Percentiles rank a stretch among this genome's conserved stretches.
Evolutionary conservation across 1,140 invertebrate species (phyloP).

Genomic region (Manduca sexta): DNA sequence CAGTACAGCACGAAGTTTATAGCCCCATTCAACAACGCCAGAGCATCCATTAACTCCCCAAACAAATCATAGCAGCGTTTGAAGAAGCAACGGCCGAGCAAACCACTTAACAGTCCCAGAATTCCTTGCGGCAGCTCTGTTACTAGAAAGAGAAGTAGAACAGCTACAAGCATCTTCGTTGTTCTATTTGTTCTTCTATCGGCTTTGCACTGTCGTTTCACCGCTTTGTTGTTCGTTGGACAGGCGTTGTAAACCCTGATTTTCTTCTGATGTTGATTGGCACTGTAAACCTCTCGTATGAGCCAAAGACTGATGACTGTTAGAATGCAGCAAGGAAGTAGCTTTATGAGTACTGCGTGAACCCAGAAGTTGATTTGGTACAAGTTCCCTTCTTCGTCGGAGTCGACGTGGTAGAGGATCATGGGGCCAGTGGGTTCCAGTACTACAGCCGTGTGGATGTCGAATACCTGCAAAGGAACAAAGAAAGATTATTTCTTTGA

Average conservation of each 20-base stretch:
- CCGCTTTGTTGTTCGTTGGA: constrained; percentile 66
- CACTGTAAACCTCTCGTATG: constrained; percentile 78
- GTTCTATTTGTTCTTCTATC: constrained; percentile 82
- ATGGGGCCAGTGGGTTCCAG: constrained; percentile 63
- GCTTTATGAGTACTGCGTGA: constrained; percentile 88
- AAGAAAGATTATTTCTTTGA: neutral
- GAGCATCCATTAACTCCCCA: constrained; percentile 92
- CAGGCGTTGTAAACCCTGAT: constrained; percentile 51
- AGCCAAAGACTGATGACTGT: constrained; percentile 88
- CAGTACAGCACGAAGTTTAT: constrained; percentile 97
- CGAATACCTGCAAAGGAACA: constrained; percentile 44
- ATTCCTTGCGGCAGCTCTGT: constrained; percentile 91
- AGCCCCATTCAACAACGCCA: constrained; percentile 92
- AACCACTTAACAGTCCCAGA: constrained; percentile 80
- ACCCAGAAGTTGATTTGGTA: constrained; percentile 87
- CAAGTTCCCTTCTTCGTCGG: constrained; percentile 75
- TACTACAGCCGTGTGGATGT: constrained; percentile 55
- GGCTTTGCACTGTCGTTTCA: constrained; percentile 78
- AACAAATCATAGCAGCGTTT: constrained; percentile 84
- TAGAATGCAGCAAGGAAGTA: constrained; percentile 87
- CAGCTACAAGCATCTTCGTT: constrained; percentile 91
- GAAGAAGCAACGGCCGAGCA: constrained; percentile 83
- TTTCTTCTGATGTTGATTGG: constrained; percentile 60
- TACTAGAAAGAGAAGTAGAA: constrained; percentile 88
- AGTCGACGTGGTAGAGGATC: constrained; percentile 79